Evolutionary conservation across 2,113 vertebrate genomes (phyloP), one percentile per base, ranked within the genome.

Genomic region (Rhipidura dahli): DNA sequence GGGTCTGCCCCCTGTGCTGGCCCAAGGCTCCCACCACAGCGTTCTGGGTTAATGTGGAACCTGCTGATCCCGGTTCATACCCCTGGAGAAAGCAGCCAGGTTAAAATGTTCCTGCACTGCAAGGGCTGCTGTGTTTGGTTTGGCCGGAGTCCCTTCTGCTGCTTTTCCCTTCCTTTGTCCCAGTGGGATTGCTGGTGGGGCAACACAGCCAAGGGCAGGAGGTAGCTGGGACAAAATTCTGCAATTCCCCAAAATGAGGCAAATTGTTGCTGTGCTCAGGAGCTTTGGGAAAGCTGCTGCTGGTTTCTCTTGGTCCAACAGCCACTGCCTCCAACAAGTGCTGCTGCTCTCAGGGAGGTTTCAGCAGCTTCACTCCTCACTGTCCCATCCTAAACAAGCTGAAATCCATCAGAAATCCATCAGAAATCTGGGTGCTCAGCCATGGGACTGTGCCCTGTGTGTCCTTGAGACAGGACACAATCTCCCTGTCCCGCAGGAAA

Each of bases 21-120:
- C 16, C 65, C 4, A 1, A 1, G 71, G 16, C 65, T 16, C 45
- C 45, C 68, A 3, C 11, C 1, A 0, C 27, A 1, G 16, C 31
- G 49, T 31, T 24, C 33, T 70, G 87, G 72, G 54, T 80, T 86
- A 22, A 49, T 39, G 39, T 19, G 64, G 80, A 65, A 44, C 63
- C 37, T 13, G 50, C 9, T 2, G 13, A 5, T 47, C 40, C 77
- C 15, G 51, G 26, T 53, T 89, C 2, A 1, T 15, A 31, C 5
- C 28, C 76, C 64, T 59, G 77, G 45, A 42, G 27, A 59, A 65
- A 22, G 33, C 2, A 9, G 9, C 14, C 27, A 1, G 65, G 87
- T 87, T 83, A 35, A 87, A 87, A 20, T 35, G 50, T 76, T 18
- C 79, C 14, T 3, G 19, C 68, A 3, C 64, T 42, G 30, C 60